Conservation (phyloP, 2,797 vertebrate genomes). For the Lutjanus argentimaculatus region DNA sequence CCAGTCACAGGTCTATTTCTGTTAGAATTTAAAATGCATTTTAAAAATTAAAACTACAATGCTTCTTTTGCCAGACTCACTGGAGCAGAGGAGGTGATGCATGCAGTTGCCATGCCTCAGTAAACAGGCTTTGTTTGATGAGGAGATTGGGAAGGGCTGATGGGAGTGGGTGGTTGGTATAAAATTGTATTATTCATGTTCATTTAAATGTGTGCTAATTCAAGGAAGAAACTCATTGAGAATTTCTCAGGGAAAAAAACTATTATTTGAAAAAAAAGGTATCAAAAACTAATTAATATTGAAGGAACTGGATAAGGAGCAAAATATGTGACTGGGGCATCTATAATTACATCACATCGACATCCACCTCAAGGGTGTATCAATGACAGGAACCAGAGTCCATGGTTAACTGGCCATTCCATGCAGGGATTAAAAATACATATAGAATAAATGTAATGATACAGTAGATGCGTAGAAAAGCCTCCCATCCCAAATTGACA, state of each 20-base stretch:
- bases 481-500: too few species aligned
- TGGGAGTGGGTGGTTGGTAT: constrained; percentile 2
- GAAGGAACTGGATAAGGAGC: neutral
- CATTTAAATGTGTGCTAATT: constrained; percentile 8
- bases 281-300: neutral
- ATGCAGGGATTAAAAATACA: neutral
- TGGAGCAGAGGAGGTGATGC: constrained; percentile 15
- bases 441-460: neutral
- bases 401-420: neutral
- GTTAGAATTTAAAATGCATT: constrained; percentile 13
- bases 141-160: constrained; percentile 4
- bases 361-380: neutral
- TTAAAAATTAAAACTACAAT: neutral
- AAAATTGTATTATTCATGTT: constrained; percentile 14
- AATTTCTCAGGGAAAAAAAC: neutral
- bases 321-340: too few species aligned
- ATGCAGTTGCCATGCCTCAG: neutral
- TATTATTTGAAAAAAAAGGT: neutral
- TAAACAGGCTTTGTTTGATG: constrained; percentile 27
- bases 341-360: neutral
- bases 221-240: neutral
- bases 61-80: constrained; percentile 4
- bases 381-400: too few species aligned
- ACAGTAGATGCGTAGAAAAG: too few species aligned
- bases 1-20: neutral